Evolutionary conservation across 2,797 vertebrate species (phyloP).

Genomic region (Dromococcyx pavoninus): DNA sequence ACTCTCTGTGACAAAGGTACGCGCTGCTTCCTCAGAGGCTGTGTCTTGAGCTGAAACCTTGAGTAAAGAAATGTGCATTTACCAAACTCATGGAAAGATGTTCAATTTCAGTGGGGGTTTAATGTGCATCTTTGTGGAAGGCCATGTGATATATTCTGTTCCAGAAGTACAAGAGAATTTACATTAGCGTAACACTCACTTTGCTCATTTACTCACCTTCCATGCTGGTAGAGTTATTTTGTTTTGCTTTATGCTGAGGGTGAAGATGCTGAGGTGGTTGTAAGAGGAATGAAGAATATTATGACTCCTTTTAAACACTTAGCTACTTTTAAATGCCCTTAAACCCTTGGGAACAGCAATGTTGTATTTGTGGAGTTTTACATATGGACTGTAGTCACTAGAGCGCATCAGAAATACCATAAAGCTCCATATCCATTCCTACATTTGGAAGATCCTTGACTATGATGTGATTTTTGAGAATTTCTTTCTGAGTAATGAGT

Average conservation of each 20-base stretch:
- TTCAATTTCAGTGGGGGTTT: background rate
- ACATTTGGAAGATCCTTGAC: background rate
- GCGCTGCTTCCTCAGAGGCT: background rate
- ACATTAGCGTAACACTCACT: background rate
- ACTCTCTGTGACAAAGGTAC: conserved; percentile 86
- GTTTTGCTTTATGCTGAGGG: background rate
- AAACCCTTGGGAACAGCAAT: background rate
- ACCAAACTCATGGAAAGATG: background rate
- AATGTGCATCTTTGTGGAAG: background rate
- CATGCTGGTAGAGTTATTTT: background rate
- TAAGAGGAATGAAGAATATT: background rate
- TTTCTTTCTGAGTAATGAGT: background rate
- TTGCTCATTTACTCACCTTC: background rate
- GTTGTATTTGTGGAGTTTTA: background rate
- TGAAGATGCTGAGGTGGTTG: background rate
- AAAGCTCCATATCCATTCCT: background rate
- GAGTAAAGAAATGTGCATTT: background rate
- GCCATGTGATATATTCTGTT: background rate
- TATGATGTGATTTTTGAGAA: background rate
- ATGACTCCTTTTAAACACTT: background rate
- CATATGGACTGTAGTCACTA: background rate
- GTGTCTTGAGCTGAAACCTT: background rate
- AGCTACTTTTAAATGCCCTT: background rate
- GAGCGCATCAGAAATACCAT: background rate
- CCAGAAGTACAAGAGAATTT: background rate